Conservation (phyloP, 92 coral and sea anemone species). For the Desmophyllum pertusum region DNA sequence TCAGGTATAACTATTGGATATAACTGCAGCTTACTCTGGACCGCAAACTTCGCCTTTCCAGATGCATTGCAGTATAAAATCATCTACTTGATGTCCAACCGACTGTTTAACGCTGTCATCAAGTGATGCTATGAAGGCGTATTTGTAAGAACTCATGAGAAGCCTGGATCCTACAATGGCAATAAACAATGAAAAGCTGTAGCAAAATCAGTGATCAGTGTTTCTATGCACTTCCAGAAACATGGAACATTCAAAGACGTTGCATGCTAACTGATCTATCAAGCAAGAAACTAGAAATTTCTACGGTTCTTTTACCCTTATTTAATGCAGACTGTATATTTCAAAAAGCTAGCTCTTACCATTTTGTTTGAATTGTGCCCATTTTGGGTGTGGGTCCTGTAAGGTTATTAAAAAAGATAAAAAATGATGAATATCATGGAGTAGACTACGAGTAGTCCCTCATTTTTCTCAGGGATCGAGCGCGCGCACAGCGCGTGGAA, state of each 20-base stretch:
- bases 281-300: too few species aligned
- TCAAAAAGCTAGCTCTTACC: not conserved
- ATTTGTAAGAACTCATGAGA: not conserved
- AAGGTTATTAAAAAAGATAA: not conserved
- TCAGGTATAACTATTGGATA: too few species aligned
- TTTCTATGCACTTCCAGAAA: not conserved
- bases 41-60: slow-evolving; percentile 20
- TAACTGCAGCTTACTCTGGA: slow-evolving; percentile 9
- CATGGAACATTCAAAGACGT: not conserved
- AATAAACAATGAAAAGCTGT: not conserved
- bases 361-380: not conserved
- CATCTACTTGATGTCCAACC: slow-evolving; percentile 10
- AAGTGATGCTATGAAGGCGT: not conserved
- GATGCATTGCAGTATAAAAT: not conserved
- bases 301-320: too few species aligned
- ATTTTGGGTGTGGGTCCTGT: not conserved
- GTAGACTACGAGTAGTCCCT: too few species aligned
- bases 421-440: too few species aligned
- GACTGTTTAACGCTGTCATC: not conserved
- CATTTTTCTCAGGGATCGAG: too few species aligned
- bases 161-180: not conserved
- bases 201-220: not conserved
- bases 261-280: too few species aligned
- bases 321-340: not conserved
- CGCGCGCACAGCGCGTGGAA: too few species aligned